Base-by-base conservation (phyloP, 2,888 invertebrate species). In the Oligia latruncula region DNA sequence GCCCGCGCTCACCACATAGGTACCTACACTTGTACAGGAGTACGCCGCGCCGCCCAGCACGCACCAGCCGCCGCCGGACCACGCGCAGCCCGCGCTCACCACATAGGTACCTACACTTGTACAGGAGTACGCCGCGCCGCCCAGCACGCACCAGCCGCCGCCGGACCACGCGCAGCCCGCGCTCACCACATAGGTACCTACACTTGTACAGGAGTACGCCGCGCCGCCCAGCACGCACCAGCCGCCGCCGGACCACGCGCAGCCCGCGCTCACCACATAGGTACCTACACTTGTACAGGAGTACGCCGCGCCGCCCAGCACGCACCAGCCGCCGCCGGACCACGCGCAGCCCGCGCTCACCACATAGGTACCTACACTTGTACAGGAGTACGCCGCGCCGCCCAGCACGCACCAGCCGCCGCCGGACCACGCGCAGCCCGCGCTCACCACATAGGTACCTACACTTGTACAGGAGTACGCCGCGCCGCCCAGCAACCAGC, bases 61-160 rank as follows among this genome's bases (percentile, higher is more conserved):
- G 71, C 91, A 90, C 89, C 88, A 90, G 84, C 91, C 92, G 86
- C 93, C 93, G 73, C 92, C 93, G 72, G 93, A 93, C 92, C 93
- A 91, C 91, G 78, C 94, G 85, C 93, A 92, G 90, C 94, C 93
- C 91, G 94, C 95, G 88, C 95, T 93, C 93, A 83, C 91, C 81
- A 85, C 85, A 80, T 82, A 83, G 82, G 81, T 82, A 29, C 6
- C 5, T n/a, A 5, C 35, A 35, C 35, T 35, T 35, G 35, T 35
- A 35, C 35, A 35, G 98, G 99, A 99, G 95, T 99, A 99, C 96
- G 98, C 99, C 95, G 98, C 95, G 88, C 95, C 96, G 73, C 93
- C 93, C 80, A 89, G 90, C 79, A 74, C 89, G 71, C 91, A 90
- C 89, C 88, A 90, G 84, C 91, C 92, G 86, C 93, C 93, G 73